phyloP scores from a whole-genome alignment of 2,888 invertebrate genomes.

The Philereme vetulata region DNA sequence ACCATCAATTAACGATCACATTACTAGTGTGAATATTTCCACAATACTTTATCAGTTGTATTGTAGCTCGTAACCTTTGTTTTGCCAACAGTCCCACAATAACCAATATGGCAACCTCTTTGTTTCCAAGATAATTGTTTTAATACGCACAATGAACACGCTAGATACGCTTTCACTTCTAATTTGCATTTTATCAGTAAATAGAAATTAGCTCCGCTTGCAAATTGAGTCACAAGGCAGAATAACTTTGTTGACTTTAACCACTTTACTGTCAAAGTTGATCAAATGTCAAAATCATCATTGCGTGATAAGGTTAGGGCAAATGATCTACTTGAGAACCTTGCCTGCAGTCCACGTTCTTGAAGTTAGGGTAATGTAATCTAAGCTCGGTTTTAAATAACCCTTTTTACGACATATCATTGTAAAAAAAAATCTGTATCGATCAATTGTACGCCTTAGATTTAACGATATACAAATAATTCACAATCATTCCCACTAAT shows the following conservation, averaged over 20 bases:
- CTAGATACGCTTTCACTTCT: conserved; percentile 66
- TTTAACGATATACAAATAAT: conserved; percentile 56
- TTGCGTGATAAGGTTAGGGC: not conserved
- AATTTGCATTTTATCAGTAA: conserved; percentile 59
- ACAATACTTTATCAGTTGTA: conserved; percentile 39
- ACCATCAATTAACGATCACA: conserved; percentile 38
- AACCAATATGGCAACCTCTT: conserved; percentile 39
- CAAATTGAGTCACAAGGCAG: conserved; percentile 4
- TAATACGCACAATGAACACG: conserved; percentile 54
- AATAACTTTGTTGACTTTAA: not conserved
- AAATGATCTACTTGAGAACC: conserved; percentile 6
- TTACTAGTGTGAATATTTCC: conserved; percentile 45
- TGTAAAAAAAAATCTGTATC: not conserved
- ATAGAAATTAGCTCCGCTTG: conserved; percentile 2
- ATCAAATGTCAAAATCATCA: not conserved
- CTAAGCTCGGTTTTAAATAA: too few species aligned
- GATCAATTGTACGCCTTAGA: conserved; percentile 36
- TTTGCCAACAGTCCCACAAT: conserved; percentile 53
- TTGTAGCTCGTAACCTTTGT: conserved; percentile 36
- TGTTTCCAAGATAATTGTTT: conserved; percentile 59
- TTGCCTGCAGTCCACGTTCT: too few species aligned
- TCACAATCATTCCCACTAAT: conserved; percentile 70
- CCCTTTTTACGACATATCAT: not conserved
- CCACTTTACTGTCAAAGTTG: conserved; percentile 1
- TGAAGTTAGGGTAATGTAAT: too few species aligned